Evolutionary conservation across 2,888 invertebrate species (phyloP), one percentile per base, ranked within the genome.

Genomic region (Drosophila helvetica): DNA sequence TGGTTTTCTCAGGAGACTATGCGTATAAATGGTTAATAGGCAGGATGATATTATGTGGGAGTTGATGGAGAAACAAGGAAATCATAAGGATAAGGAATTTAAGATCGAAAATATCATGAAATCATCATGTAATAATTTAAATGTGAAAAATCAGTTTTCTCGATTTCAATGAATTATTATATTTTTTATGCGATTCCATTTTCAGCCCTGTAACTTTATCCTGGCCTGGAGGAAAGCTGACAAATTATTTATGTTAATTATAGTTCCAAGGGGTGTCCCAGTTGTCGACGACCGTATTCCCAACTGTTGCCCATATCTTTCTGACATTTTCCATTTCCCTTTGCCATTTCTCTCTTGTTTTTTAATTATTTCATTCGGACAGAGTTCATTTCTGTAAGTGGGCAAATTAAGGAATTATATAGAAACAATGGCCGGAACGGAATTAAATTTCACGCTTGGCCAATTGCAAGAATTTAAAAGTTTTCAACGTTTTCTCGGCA

Each of bases 401-500:
- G 38, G 38, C 42, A 66, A 66, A 55, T 56, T 67, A 65, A 56
- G 46, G 51, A 47, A 66, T 56, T 67, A 65, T 66, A 27, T 46
- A 52, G 38, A 46, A 47, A 62, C 55, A 52, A 70, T 62, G 51
- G 42, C 27, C 25, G 33, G 10, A 46, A n/a, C 51, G 38, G 46
- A 71, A 78, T 73, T 71, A 83, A 75, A 73, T 71, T 80, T 83
- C 58, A 68, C 71, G 78, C 86, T 75, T 53, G 60, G 76, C 47
- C 68, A 62, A 63, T 66, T 63, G 73, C 46, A 63, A 46, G 54
- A 74, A 59, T 73, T 75, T 77, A 64, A 71, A 77, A 81, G 46
- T 70, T 71, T 56, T 47, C 55, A 27, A 61, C 71, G 30, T 68
- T 68, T 48, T 33, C 51, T 27, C 68, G 67, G 50, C 68, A 56